These are phyloP conservation scores for Lucilia cuprina DNA, from an alignment of 1,140 invertebrate species.

Conservation along the genomic window DNA sequence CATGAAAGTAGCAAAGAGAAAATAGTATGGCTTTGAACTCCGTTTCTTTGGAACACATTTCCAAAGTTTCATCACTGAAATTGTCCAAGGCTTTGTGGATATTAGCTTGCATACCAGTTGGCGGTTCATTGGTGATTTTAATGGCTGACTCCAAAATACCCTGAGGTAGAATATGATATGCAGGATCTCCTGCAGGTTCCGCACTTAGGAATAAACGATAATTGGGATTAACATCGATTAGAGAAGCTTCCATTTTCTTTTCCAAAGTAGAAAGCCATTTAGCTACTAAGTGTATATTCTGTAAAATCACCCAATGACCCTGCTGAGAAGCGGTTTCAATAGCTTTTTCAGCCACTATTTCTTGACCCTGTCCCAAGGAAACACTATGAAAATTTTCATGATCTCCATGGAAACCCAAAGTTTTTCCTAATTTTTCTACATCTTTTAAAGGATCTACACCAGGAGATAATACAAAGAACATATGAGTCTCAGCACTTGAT, in stretches of 20 bases:
- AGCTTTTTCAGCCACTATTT: slow-evolving; percentile 86
- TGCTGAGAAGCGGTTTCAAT: slow-evolving; percentile 78
- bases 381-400: slow-evolving; percentile 90
- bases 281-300: slow-evolving; percentile 91
- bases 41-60: slow-evolving; percentile 90
- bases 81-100: slow-evolving; percentile 93
- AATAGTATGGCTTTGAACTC: slow-evolving; percentile 95
- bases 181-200: slow-evolving; percentile 67
- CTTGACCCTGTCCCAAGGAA: slow-evolving; percentile 94
- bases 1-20: slow-evolving; percentile 94
- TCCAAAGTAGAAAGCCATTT: slow-evolving; percentile 89
- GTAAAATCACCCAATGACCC: slow-evolving; percentile 91
- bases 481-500: slow-evolving; percentile 81
- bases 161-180: slow-evolving; percentile 69
- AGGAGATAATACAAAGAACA: slow-evolving; percentile 94
- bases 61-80: slow-evolving; percentile 91
- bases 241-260: slow-evolving; percentile 86
- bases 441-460: slow-evolving; percentile 94
- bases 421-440: slow-evolving; percentile 79
- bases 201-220: slow-evolving; percentile 74
- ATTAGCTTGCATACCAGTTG: slow-evolving; percentile 93
- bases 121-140: slow-evolving; percentile 96
- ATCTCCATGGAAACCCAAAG: slow-evolving; percentile 80
- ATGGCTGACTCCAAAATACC: slow-evolving; percentile 93
- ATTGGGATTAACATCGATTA: slow-evolving; percentile 73